phyloP scores from a whole-genome alignment of 1,140 invertebrate species.

The Drosophila paulistorum region DNA sequence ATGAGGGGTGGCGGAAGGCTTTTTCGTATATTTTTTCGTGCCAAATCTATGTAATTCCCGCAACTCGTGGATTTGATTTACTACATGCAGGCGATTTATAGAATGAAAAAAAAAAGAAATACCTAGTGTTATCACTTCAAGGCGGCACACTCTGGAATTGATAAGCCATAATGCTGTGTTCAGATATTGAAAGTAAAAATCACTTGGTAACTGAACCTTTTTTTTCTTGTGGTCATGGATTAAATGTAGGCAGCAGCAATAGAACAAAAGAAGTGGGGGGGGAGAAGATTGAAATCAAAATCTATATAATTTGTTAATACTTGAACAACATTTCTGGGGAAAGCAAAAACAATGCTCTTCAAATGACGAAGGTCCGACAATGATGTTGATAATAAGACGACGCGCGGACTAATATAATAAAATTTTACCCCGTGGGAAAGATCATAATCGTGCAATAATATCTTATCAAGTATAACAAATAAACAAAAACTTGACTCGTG shows the following conservation, averaged over 20 bases:
- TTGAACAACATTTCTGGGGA: background rate
- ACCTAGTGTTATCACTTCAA: slow-evolving; percentile 1
- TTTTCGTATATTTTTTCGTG: background rate
- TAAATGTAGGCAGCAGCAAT: background rate
- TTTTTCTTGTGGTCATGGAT: background rate
- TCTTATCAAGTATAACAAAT: slow-evolving; percentile 16
- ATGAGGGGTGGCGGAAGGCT: background rate
- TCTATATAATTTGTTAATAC: slow-evolving; percentile 12
- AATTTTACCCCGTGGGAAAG: slow-evolving; percentile 30
- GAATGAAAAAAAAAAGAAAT: background rate
- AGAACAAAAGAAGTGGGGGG: too few relatives aligned
- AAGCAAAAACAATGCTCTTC: background rate
- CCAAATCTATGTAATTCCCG: background rate
- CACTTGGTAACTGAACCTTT: background rate
- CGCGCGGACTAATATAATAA: background rate
- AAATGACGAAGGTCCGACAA: slow-evolving; percentile 7
- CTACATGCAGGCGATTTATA: background rate
- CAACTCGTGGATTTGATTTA: background rate
- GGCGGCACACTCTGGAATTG: background rate
- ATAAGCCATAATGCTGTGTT: background rate
- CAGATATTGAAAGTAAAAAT: background rate
- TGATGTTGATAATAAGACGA: background rate
- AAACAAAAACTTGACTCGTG: slow-evolving; percentile 8
- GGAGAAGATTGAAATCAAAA: slow-evolving; percentile 8
- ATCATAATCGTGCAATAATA: slow-evolving; percentile 6